These are phyloP conservation scores for Zoanthus sansibaricus DNA, from an alignment of 92 coral and sea anemone genomes.

Conservation along the genomic window DNA sequence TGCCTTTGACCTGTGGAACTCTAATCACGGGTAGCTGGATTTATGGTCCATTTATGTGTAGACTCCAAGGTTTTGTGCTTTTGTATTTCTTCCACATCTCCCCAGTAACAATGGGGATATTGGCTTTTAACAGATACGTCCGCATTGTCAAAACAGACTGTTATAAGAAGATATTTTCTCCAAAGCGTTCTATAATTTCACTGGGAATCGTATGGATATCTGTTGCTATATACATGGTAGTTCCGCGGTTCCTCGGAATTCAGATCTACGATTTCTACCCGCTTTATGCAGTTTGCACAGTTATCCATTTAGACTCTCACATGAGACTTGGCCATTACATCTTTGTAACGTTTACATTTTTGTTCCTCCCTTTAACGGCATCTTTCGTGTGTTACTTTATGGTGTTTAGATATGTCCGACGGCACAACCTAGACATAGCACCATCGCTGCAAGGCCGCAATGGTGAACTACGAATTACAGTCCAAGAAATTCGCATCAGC, in stretches of 20 bases:
- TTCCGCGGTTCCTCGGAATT: conserved; percentile 39
- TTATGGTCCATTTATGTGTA: conserved; percentile 31
- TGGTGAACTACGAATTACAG: conserved; percentile 20
- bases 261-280: conserved; percentile 28
- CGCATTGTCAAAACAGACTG: conserved; percentile 40
- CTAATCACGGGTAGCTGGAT: conserved; percentile 52
- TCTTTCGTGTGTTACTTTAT: conserved; percentile 33
- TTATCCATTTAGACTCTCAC: conserved; percentile 26
- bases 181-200: neutral
- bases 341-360: conserved; percentile 33
- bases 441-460: conserved; percentile 16
- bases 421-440: conserved; percentile 32
- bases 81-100: conserved; percentile 41
- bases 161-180: conserved; percentile 42
- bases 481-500: conserved; percentile 45
- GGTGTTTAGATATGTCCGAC: conserved; percentile 28
- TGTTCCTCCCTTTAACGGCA: neutral
- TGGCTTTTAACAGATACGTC: conserved; percentile 55
- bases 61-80: conserved; percentile 44
- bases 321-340: conserved; percentile 37
- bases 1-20: conserved; percentile 40
- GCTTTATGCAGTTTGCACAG: conserved; percentile 53
- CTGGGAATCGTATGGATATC: conserved; percentile 40
- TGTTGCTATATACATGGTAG: conserved; percentile 24
- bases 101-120: conserved; percentile 54